Evolutionary conservation across 2,888 invertebrate species (phyloP).

Genomic region (Tryphoninae sp.): DNA sequence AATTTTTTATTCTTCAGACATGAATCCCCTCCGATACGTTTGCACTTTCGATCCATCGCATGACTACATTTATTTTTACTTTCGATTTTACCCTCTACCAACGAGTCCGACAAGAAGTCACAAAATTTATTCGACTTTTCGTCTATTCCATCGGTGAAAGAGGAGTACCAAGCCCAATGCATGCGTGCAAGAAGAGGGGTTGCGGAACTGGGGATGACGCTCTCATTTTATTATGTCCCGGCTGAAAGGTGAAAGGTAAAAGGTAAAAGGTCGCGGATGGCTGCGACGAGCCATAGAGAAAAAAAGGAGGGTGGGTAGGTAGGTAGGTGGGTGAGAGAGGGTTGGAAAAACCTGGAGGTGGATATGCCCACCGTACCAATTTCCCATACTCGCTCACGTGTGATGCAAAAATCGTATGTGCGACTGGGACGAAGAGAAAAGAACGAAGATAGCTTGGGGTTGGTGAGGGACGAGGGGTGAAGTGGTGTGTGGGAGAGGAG

Average conservation of each 20-base stretch:
- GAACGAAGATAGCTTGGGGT: conserved; percentile 38
- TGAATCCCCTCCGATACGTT: no score
- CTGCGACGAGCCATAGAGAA: conserved; percentile 33
- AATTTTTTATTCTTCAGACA: background rate
- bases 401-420: conserved; percentile 60
- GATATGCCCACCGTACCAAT: conserved; percentile 62
- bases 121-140: conserved; percentile 36
- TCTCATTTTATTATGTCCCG: conserved; percentile 60
- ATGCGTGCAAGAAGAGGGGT: background rate
- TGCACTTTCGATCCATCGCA: background rate
- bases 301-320: conserved; percentile 1
- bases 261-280: conserved; percentile 58
- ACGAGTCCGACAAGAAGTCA: background rate
- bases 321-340: background rate
- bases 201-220: conserved; percentile 37
- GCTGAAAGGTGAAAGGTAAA: conserved; percentile 58
- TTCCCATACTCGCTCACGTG: conserved; percentile 61
- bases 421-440: conserved; percentile 43
- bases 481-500: no score
- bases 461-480: background rate
- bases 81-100: background rate
- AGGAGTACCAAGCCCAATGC: background rate
- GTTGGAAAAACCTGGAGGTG: conserved; percentile 41
- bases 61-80: background rate
- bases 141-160: conserved; percentile 8